These are phyloP conservation scores for Hippocampus barbouri DNA, from an alignment of 2,113 vertebrate genomes.

Conservation along the genomic window DNA sequence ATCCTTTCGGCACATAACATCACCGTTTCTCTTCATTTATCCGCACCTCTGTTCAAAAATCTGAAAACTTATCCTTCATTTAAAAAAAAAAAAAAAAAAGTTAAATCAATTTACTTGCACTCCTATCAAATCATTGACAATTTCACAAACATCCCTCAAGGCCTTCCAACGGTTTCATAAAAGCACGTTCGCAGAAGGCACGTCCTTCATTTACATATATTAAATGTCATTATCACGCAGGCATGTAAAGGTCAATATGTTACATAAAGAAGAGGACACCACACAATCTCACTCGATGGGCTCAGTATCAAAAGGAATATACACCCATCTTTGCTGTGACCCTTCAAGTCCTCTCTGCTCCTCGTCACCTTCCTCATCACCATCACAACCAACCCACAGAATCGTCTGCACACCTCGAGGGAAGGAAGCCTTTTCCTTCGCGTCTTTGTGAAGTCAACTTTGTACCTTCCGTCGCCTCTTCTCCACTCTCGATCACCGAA, in stretches of 20 bases:
- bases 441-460: not conserved
- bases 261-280: constrained; percentile 3
- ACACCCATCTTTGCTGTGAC: not conserved
- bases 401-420: constrained; percentile 3
- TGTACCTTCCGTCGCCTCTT: not conserved
- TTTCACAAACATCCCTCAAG: constrained; percentile 19
- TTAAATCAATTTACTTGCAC: not conserved
- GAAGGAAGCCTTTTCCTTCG: constrained; percentile 19
- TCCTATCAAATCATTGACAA: not conserved
- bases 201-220: constrained; percentile 46
- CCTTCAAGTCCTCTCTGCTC: not conserved
- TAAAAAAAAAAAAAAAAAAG: not conserved
- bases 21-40: constrained; percentile 6
- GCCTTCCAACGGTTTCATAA: constrained; percentile 7
- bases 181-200: not conserved
- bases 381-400: constrained; percentile 12
- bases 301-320: not conserved
- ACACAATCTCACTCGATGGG: not conserved
- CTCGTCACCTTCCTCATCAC: constrained; percentile 24
- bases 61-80: constrained; percentile 38
- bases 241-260: constrained; percentile 6
- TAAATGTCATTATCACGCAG: constrained; percentile 33
- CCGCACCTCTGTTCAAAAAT: constrained; percentile 3
- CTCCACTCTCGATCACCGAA: constrained; percentile 16
- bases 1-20: constrained; percentile 2